Base-by-base conservation (phyloP, 2,113 vertebrate genomes). In the Zeus faber region DNA sequence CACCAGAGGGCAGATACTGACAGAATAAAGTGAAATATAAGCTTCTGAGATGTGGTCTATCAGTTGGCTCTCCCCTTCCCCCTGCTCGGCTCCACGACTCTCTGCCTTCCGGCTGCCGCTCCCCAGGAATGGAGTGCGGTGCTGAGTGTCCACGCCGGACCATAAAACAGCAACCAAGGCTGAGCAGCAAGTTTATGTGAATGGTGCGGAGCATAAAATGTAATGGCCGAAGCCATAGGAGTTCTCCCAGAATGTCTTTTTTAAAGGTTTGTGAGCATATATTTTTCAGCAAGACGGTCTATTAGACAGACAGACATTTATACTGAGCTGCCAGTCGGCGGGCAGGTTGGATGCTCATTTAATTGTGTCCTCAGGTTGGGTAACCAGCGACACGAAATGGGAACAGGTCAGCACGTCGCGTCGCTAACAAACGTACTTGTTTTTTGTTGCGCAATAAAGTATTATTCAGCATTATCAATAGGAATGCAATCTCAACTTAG, bases 101-200 rank as follows among this genome's bases (percentile, higher is more conserved):
- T 72, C 68, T 46, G 73, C 77, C 79, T 80, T 69, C 54, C 66
- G 64, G 65, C 75, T 70, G 67, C 62, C 76, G 68, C 75, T 80
- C 82, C 74, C 44, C 59, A 64, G 80, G 75, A 87, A 81, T 67
- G 74, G 75, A 75, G 77, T 75, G 73, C 74, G 51, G 50, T 16
- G 69, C 74, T 21, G 64, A 77, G 70, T 65, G 74, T 85, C 85
- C 84, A 81, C 61, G 60, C 54, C 54, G 58, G 33, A 70, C 81
- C 78, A 78, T 86, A 83, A 85, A 84, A 73, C 72, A 73, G 79
- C 82, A 71, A 62, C 76, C 53, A 65, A 76, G 73, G 75, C 81
- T 77, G 82, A 82, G 63, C 76, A 73, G 75, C 72, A 66, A 74
- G 65, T 86, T 81, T 83, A 81, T 86, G 84, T 77, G 80, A 85